These are phyloP conservation scores for Nephotettix cincticeps DNA, from an alignment of 1,140 invertebrate species.

Conservation along the genomic window DNA sequence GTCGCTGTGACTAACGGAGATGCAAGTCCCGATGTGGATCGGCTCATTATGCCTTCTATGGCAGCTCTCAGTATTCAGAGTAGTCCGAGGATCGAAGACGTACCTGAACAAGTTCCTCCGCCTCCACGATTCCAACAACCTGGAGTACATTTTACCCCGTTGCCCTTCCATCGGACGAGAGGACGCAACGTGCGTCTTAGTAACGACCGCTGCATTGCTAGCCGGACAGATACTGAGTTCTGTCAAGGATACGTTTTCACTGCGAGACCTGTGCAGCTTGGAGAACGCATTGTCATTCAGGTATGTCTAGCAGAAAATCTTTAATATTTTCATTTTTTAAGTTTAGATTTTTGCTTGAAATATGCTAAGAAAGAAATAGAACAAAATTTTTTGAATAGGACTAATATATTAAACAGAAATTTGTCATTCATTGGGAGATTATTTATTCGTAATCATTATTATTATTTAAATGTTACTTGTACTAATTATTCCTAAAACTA, in stretches of 20 bases:
- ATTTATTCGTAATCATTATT: too few relatives aligned
- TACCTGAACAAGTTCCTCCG: constrained; percentile 26
- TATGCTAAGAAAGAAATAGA: too few relatives aligned
- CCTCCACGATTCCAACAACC: constrained; percentile 39
- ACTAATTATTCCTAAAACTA: too few relatives aligned
- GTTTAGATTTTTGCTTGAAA: too few relatives aligned
- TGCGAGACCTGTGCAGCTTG: constrained; percentile 74
- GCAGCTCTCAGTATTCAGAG: constrained; percentile 36
- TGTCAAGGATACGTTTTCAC: constrained; percentile 95
- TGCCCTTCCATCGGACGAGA: constrained; percentile 72
- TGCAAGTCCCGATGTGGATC: constrained; percentile 28
- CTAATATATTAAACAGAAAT: too few relatives aligned
- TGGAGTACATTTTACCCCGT: constrained; percentile 60
- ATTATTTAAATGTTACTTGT: too few relatives aligned
- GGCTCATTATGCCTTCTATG: constrained; percentile 36
- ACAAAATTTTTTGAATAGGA: too few relatives aligned
- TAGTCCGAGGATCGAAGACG: constrained; percentile 3
- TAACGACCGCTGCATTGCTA: constrained; percentile 75
- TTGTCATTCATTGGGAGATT: too few relatives aligned
- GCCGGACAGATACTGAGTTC: constrained; percentile 80
- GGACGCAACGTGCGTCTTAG: constrained; percentile 84
- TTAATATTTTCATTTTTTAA: not conserved
- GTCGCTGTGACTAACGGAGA: not conserved
- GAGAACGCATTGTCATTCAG: constrained; percentile 85
- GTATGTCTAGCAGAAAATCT: too few relatives aligned